Base-by-base conservation (phyloP, 2,797 vertebrate genomes). In the Aphelocoma californica region DNA sequence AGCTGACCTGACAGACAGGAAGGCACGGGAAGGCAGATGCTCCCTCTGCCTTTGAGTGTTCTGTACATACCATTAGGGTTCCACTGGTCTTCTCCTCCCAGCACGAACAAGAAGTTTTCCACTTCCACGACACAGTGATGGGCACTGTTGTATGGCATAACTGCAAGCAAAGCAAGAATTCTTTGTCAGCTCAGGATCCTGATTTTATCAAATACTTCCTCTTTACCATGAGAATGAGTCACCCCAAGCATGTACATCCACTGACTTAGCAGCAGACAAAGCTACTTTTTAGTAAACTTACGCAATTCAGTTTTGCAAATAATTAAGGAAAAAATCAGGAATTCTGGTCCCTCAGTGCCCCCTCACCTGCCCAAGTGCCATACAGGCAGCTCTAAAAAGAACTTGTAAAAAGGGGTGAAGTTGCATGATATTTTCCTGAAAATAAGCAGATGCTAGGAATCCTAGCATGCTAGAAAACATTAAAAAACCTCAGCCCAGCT, bases 81-180 rank as follows among this genome's bases (percentile, higher is more conserved):
- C 99, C 99, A 99, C 48, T 99, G 99, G 98, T 99, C 99, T 97
- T 99, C 99, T 98, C 99, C 99, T 48, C 99, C 99, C 62, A 99
- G 95, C 92, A 99, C 98, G 25, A 99, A 98, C 96, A 99, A 97
- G 97, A 99, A 99, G 98, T 99, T 99, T 97, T 99, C 99, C 94
- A 99, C 99, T 97, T 99, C 99, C 92, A 99, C 99, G 18, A 99
- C 99, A 67, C 99, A 99, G 97, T 99, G 99, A 98, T 99, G 99
- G 74, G 99, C 99, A 24, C 99, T 99, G 98, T 99, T 99, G 97
- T 99, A 99, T 89, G 99, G 99, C 99, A 99, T 99, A 98, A 99
- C 99, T 99, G 96, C 70, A 98, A 95, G 92, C 23, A 95, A 96
- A 96, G 85, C 66, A 92, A 92, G 88, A 85, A 89, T 79, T 82